A percentile compares a stretch with the other conserved stretches of the same genome.
Evolutionary conservation across 2,888 invertebrate genomes (phyloP).

Genomic region (Drosophila tripunctata): DNA sequence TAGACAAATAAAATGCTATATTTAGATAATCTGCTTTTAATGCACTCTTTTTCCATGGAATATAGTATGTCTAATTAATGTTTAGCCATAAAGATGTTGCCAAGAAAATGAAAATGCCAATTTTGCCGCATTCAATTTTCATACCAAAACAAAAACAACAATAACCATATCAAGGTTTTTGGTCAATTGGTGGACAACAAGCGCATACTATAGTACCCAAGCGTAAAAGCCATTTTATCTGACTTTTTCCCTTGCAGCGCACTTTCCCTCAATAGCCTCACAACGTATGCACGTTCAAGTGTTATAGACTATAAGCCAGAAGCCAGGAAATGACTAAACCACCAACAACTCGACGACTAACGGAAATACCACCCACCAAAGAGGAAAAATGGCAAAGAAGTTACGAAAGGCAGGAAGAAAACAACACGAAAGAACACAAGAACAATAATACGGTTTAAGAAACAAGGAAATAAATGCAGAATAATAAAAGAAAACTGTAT

Average conservation of each 20-base stretch:
- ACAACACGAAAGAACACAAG: neutral
- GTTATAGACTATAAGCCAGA: slow-evolving; percentile 10
- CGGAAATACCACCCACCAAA: slow-evolving; percentile 35
- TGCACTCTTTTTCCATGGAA: slow-evolving; percentile 10
- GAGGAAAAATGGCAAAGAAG: neutral
- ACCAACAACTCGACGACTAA: slow-evolving; percentile 22
- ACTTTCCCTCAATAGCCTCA: neutral
- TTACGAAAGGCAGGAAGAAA: neutral
- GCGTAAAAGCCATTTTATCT: slow-evolving; percentile 23
- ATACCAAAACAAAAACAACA: slow-evolving; percentile 21
- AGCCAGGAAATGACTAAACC: slow-evolving; percentile 26
- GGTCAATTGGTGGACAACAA: slow-evolving; percentile 29
- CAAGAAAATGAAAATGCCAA: slow-evolving; percentile 32
- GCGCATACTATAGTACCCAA: slow-evolving; percentile 11
- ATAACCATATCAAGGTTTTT: slow-evolving; percentile 41
- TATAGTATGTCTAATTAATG: slow-evolving; percentile 4
- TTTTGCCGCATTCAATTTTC: slow-evolving; percentile 48
- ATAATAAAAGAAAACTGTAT: neutral
- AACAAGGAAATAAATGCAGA: neutral
- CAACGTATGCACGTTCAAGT: slow-evolving; percentile 20
- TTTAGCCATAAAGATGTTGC: slow-evolving; percentile 22
- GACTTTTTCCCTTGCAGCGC: neutral
- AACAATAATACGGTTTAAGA: neutral
- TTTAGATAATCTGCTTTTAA: slow-evolving; percentile 10
- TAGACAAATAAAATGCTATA: neutral